phyloP scores from a whole-genome alignment of 2,113 vertebrate genomes.

The Cebidichthys violaceus region DNA sequence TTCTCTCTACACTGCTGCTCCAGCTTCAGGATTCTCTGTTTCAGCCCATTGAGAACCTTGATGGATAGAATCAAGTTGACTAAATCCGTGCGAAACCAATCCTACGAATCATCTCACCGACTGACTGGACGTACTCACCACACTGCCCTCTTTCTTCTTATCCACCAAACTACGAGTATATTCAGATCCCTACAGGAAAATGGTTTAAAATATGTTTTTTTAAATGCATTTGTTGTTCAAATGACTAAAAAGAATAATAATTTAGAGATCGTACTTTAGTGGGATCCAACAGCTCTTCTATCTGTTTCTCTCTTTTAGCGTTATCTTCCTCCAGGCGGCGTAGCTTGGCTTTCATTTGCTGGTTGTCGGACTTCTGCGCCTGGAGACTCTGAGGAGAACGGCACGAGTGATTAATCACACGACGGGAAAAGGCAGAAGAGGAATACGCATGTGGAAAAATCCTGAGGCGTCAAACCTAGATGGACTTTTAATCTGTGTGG shows the following conservation, averaged over 20 bases:
- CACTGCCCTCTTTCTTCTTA: conserved; percentile 84
- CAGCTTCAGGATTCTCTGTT: conserved; percentile 90
- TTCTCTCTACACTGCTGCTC: conserved; percentile 94
- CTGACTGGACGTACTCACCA: conserved; percentile 81
- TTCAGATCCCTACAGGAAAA: conserved; percentile 84
- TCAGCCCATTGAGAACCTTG: conserved; percentile 89
- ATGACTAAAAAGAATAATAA: not conserved
- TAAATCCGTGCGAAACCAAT: not conserved
- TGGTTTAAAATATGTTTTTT: not conserved
- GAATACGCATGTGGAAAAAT: not conserved
- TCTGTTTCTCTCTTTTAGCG: conserved; percentile 90
- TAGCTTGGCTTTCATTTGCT: conserved; percentile 89
- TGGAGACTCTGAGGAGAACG: conserved; percentile 85
- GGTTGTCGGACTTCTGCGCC: conserved; percentile 87
- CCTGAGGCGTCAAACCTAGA: not conserved
- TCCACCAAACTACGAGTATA: conserved; percentile 87
- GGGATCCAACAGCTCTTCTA: conserved; percentile 91
- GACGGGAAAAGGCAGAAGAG: not conserved
- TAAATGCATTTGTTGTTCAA: not conserved
- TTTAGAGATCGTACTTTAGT: conserved; percentile 78
- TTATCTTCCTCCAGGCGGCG: conserved; percentile 92
- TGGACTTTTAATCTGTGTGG: not conserved
- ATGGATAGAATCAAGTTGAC: conserved; percentile 47
- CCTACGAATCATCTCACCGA: not conserved
- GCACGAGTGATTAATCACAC: not conserved